Evolutionary conservation across 2,888 invertebrate genomes (phyloP).

Genomic region (Acanthosepion lycidas): DNA sequence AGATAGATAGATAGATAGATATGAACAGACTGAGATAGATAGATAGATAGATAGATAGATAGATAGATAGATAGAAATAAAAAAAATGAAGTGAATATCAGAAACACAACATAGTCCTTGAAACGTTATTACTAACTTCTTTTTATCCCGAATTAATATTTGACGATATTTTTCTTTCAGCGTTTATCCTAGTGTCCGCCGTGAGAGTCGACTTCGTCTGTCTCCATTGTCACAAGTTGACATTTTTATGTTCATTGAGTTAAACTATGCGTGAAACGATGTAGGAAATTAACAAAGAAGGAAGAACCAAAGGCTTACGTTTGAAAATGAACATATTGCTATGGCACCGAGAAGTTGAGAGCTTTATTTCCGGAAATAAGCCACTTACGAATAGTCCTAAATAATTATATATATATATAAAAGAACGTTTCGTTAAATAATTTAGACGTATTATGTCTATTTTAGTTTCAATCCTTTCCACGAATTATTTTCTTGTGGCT

Average conservation of each 20-base stretch:
- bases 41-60: no score
- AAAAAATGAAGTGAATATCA: no score
- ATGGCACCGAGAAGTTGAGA: no score
- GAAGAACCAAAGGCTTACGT: not conserved
- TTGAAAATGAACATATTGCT: not conserved
- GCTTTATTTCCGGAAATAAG: no score
- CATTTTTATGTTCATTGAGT: not conserved
- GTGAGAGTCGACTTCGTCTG: not conserved
- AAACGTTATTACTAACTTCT: not conserved
- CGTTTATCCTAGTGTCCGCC: not conserved
- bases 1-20: no score
- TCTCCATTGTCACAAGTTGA: not conserved
- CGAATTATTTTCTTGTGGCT: no score
- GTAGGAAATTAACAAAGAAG: not conserved
- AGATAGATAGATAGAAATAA: no score
- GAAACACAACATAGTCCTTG: not conserved
- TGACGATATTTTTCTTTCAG: not conserved
- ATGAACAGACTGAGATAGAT: not conserved
- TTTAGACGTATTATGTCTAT: no score
- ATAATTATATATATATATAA: no score
- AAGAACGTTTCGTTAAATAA: no score
- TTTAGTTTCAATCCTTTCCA: no score
- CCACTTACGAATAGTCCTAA: no score
- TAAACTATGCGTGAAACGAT: not conserved
- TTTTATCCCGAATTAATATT: not conserved